Evolutionary conservation across 2,797 vertebrate genomes (phyloP).

Genomic region (Cichlasoma orientale): DNA sequence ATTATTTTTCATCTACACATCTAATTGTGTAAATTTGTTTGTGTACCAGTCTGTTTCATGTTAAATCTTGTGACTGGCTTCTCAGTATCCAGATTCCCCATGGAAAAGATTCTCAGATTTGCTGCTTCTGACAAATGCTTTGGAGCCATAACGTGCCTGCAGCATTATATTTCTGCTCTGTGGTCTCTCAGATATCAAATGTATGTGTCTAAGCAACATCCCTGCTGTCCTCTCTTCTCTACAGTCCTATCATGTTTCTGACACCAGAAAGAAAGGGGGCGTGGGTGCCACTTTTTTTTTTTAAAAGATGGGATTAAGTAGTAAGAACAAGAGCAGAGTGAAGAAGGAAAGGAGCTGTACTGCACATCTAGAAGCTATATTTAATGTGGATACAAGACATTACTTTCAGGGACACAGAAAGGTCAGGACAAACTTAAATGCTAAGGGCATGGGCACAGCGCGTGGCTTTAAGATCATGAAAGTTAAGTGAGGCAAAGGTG

Average conservation of each 20-base stretch:
- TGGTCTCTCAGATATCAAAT: constrained; percentile 57
- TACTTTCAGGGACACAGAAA: constrained; percentile 38
- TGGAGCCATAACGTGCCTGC: constrained; percentile 43
- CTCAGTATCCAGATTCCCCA: constrained; percentile 28
- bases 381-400: constrained; percentile 36
- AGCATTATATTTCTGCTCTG: constrained; percentile 53
- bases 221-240: constrained; percentile 39
- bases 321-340: constrained; percentile 21
- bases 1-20: constrained; percentile 7
- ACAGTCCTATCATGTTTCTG: constrained; percentile 41
- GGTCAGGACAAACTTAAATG: constrained; percentile 49
- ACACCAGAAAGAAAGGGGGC: constrained; percentile 21
- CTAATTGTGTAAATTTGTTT: constrained; percentile 47
- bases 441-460: constrained; percentile 9
- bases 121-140: constrained; percentile 41
- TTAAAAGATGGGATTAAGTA: constrained; percentile 44
- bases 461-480: constrained; percentile 26
- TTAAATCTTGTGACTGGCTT: constrained; percentile 40
- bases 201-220: constrained; percentile 42
- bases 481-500: constrained; percentile 57
- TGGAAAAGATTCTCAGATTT: constrained; percentile 42
- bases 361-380: constrained; percentile 25
- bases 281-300: constrained; percentile 15
- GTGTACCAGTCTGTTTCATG: constrained; percentile 10
- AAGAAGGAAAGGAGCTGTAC: not conserved